These are phyloP conservation scores for Adelges cooleyi DNA, from an alignment of 1,140 invertebrate species.

Conservation along the genomic window DNA sequence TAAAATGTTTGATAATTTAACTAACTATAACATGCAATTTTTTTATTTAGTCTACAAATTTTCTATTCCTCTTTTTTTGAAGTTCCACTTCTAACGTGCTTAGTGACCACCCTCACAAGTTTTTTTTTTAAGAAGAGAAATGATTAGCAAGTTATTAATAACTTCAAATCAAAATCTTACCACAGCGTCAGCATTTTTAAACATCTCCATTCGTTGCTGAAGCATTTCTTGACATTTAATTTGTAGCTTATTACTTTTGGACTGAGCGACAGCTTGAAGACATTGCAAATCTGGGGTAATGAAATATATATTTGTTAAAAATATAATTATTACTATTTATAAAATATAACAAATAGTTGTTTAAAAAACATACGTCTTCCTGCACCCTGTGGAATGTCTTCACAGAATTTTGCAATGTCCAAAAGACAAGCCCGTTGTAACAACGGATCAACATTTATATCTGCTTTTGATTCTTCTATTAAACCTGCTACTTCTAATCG, in stretches of 20 bases:
- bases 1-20: no score
- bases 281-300: conserved; percentile 44
- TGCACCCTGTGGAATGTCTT: conserved; percentile 67
- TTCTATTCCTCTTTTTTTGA: no score
- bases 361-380: conserved; percentile 56
- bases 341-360: background rate
- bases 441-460: conserved; percentile 72
- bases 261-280: conserved; percentile 54
- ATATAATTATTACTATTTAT: background rate
- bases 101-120: background rate
- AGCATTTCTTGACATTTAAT: conserved; percentile 66
- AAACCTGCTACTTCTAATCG: conserved; percentile 65
- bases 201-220: conserved; percentile 73
- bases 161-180: conserved; percentile 41
- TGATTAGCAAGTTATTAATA: background rate
- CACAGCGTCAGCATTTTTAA: conserved; percentile 63
- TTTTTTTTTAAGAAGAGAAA: background rate
- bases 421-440: conserved; percentile 63
- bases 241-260: conserved; percentile 52
- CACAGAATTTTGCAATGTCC: conserved; percentile 74
- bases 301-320: background rate
- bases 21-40: no score
- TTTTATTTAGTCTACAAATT: no score
- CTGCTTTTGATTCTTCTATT: conserved; percentile 65
- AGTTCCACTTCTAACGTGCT: conserved; percentile 17